These are phyloP conservation scores for Resseliella maxima DNA, from an alignment of 2,888 invertebrate species.

Conservation along the genomic window DNA sequence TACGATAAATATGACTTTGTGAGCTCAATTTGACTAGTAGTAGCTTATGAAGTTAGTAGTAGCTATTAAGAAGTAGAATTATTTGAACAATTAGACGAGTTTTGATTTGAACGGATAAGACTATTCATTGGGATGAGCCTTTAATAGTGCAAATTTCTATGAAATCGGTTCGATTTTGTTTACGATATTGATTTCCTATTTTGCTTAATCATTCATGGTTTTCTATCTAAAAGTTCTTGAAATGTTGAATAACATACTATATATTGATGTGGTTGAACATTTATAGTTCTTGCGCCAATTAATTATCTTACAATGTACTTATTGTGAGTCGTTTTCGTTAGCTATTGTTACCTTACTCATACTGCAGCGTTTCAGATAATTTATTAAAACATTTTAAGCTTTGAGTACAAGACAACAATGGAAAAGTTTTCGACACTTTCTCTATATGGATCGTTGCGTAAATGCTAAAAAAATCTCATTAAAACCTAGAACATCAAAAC, in stretches of 20 bases:
- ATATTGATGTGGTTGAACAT: background rate
- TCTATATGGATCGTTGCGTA: background rate
- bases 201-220: background rate
- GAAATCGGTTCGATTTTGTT: background rate
- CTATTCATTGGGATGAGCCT: background rate
- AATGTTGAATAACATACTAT: background rate
- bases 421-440: background rate
- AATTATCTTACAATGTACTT: background rate
- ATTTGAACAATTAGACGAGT: too few relatives aligned
- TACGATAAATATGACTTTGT: too few relatives aligned
- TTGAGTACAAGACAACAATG: background rate
- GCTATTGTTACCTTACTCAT: background rate
- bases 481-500: background rate
- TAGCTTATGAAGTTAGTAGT: too few relatives aligned
- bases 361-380: background rate
- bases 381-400: background rate
- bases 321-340: background rate
- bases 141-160: background rate
- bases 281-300: background rate
- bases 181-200: background rate
- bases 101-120: too few relatives aligned
- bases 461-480: slow-evolving; percentile 20
- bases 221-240: background rate
- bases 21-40: too few relatives aligned
- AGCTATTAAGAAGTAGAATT: too few relatives aligned